A percentile compares a stretch with the other conserved stretches of the same genome.
Evolutionary conservation across 2,888 invertebrate genomes (phyloP).

Genomic region (Parnassius apollo): DNA sequence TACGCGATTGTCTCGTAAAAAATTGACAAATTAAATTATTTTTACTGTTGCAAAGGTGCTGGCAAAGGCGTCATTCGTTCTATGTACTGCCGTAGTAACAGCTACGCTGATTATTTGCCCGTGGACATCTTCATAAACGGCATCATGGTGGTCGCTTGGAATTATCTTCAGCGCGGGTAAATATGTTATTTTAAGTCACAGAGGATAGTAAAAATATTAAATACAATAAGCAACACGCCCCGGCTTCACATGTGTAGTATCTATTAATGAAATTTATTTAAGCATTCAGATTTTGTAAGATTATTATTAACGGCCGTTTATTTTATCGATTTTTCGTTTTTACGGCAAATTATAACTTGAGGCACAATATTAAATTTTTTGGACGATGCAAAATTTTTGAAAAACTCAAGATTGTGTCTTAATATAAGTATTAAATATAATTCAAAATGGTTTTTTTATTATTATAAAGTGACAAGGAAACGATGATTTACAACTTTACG

Average conservation of each 20-base stretch:
- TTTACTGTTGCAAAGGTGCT: slow-evolving; percentile 58
- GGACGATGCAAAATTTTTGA: too few species aligned
- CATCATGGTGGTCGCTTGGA: slow-evolving; percentile 83
- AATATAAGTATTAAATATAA: too few species aligned
- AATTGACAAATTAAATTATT: neutral
- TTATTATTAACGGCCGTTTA: too few species aligned
- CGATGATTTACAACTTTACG: slow-evolving; percentile 85
- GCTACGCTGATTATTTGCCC: slow-evolving; percentile 86
- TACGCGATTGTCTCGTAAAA: too few species aligned
- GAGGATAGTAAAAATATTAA: slow-evolving; percentile 44
- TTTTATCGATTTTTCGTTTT: too few species aligned
- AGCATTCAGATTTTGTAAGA: too few species aligned
- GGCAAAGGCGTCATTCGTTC: slow-evolving; percentile 90
- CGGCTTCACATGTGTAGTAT: too few species aligned
- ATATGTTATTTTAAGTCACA: slow-evolving; percentile 42
- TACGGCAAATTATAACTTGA: too few species aligned
- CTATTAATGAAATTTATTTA: too few species aligned
- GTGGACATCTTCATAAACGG: slow-evolving; percentile 87
- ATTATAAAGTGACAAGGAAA: slow-evolving; percentile 65
- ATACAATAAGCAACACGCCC: too few species aligned
- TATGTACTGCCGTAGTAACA: slow-evolving; percentile 85
- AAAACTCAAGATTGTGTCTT: too few species aligned
- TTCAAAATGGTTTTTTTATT: neutral
- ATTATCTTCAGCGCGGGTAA: slow-evolving; percentile 79
- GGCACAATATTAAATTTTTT: too few species aligned